phyloP scores from a whole-genome alignment of 2,113 vertebrate genomes.

The Vireo altiloquus region DNA sequence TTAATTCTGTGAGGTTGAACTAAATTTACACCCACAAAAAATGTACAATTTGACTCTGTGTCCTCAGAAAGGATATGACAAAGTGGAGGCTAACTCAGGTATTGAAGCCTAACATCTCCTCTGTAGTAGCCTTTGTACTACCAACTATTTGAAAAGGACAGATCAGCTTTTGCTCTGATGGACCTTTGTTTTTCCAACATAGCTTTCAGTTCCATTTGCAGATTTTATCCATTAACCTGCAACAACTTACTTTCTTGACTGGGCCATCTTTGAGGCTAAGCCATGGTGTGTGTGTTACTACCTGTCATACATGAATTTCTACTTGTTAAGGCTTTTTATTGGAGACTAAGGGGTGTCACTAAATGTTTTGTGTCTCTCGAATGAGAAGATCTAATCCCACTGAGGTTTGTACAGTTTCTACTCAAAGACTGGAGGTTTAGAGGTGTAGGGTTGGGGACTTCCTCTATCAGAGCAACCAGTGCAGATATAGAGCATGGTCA shows the following conservation, averaged over 20 bases:
- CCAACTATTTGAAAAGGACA: not conserved
- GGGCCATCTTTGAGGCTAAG: not conserved
- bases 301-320: not conserved
- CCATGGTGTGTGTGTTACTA: not conserved
- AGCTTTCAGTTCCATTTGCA: not conserved
- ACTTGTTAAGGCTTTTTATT: not conserved
- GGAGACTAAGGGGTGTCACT: not conserved
- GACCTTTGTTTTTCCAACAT: not conserved
- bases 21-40: not conserved
- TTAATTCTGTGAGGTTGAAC: not conserved
- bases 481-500: not conserved
- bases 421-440: not conserved
- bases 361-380: not conserved
- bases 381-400: not conserved
- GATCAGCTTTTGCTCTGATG: not conserved
- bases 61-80: not conserved
- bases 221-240: not conserved
- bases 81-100: not conserved
- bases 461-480: not conserved
- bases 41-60: not conserved
- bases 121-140: not conserved
- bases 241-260: not conserved
- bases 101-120: not conserved
- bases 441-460: not conserved
- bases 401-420: not conserved